Evolutionary conservation across 2,113 vertebrate genomes (phyloP).

Genomic region (Cyrtonyx montezumae): DNA sequence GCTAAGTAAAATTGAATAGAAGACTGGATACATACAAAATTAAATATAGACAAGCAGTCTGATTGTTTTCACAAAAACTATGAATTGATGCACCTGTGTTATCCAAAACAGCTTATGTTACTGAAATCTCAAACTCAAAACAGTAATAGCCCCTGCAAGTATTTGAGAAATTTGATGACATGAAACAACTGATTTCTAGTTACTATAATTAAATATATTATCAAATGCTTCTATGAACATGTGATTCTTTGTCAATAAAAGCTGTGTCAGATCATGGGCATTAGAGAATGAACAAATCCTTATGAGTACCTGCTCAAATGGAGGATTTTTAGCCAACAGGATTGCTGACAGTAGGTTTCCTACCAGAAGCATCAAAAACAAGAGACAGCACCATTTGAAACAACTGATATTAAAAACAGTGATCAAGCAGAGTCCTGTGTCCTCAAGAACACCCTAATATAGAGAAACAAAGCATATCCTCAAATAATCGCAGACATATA

Average conservation of each 20-base stretch:
- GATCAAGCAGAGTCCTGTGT: rapidly evolving
- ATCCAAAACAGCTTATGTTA: background rate
- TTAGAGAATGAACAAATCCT: background rate
- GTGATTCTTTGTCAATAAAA: background rate
- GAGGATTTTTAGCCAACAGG: background rate
- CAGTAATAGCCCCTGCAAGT: background rate
- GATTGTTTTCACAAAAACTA: background rate
- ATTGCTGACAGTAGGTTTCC: background rate
- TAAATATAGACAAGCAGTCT: background rate
- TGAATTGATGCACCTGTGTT: background rate
- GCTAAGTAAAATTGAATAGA: background rate
- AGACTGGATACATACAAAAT: background rate
- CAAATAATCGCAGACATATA: background rate
- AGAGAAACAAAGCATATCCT: background rate
- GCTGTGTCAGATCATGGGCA: background rate
- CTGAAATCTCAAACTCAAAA: background rate
- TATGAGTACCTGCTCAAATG: background rate
- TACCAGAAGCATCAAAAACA: background rate
- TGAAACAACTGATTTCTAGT: background rate
- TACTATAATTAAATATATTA: background rate
- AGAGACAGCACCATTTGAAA: background rate
- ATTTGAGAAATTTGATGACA: background rate
- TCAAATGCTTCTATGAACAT: background rate
- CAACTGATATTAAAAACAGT: background rate
- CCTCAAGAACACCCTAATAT: background rate